Percentiles rank a stretch among this genome's conserved stretches.
Evolutionary conservation across 2,888 invertebrate species (phyloP).

Genomic region (Zeuzera pyrina): DNA sequence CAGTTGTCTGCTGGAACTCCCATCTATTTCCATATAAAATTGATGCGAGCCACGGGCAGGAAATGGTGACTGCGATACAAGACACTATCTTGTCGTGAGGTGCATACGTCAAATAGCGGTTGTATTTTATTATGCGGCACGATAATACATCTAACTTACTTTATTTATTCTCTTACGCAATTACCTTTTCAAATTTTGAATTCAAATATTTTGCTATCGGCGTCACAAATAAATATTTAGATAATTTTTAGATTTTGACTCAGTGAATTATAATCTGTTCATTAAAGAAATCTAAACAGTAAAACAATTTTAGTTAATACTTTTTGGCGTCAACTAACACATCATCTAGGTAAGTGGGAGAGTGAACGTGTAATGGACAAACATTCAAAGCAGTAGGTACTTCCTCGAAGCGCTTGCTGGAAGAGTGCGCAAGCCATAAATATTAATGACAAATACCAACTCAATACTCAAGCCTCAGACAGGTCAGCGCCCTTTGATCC

Average conservation of each 20-base stretch:
- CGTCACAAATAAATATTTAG: not conserved
- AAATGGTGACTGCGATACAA: slow-evolving; percentile 36
- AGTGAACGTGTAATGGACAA: slow-evolving; percentile 46
- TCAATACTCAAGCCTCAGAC: slow-evolving; percentile 44
- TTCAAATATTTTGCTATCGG: slow-evolving; percentile 4
- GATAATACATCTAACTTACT: slow-evolving; percentile 18
- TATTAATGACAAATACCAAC: slow-evolving; percentile 65
- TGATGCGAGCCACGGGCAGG: slow-evolving; percentile 34
- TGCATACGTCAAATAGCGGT: slow-evolving; percentile 25
- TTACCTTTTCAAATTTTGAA: not conserved
- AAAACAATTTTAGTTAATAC: not conserved
- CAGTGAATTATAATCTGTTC: not conserved
- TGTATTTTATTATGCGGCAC: slow-evolving; percentile 27
- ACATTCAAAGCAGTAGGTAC: slow-evolving; percentile 36
- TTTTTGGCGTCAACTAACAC: slow-evolving; percentile 8
- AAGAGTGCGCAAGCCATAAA: slow-evolving; percentile 55
- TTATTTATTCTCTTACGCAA: not conserved
- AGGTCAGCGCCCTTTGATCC: slow-evolving; percentile 60
- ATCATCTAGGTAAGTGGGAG: slow-evolving; percentile 10
- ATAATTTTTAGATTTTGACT: not conserved
- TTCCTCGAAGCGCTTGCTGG: slow-evolving; percentile 51
- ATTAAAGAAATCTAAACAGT: not conserved
- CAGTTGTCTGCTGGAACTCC: slow-evolving; percentile 25
- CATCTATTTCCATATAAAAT: slow-evolving; percentile 45
- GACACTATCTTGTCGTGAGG: slow-evolving; percentile 28